Base-by-base conservation (phyloP, 2,797 vertebrate species). In the Malurus splendens region DNA sequence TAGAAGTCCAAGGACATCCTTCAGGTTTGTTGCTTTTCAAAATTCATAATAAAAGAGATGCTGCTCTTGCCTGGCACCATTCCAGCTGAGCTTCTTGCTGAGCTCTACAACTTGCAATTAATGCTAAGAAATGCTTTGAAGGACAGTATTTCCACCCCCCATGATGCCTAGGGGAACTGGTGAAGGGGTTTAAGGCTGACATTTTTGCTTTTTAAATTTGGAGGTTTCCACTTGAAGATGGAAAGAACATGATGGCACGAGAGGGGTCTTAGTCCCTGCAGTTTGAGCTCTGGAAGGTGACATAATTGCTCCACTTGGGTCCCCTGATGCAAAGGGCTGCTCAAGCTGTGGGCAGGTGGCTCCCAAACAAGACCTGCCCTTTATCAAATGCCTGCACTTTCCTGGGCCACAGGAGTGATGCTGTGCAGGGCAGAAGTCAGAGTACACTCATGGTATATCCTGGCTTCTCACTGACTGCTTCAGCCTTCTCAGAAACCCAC, bases 51-150 rank as follows among this genome's bases (percentile, higher is more conserved):
- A 52, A 80, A 90, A 81, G 61, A 92, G 52, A 57, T 87, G 82
- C 72, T 75, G 73, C 30, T 72, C 32, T 92, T 91, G 73, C 54
- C 56, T 86, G 92, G 89, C 74, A 51, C 32, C 7, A 4, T 86
- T 83, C 83, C 93, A 79, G 28, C 56, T 60, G 16, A 86, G 71
- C 67, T 71, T 73, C 80, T 77, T 87, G 76, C 90, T 92, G 80
- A 86, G 87, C 56, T 91, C 72, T 87, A 66, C 73, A 87, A 61
- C 60, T 60, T 84, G 61, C 50, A 83, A 64, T 83, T 90, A 91
- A 86, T 85, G 41, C 30, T 50, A 77, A 86, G 6, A 77, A 74
- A 72, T 56, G 60, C 57, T 76, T 87, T 89, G 82, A 83, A 93
- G 67, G 85, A 60, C 65, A 57, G 33, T 36, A 42, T 70, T 86